Evolutionary conservation across 2,888 invertebrate species (phyloP).

Genomic region (Dilophus febrilis): DNA sequence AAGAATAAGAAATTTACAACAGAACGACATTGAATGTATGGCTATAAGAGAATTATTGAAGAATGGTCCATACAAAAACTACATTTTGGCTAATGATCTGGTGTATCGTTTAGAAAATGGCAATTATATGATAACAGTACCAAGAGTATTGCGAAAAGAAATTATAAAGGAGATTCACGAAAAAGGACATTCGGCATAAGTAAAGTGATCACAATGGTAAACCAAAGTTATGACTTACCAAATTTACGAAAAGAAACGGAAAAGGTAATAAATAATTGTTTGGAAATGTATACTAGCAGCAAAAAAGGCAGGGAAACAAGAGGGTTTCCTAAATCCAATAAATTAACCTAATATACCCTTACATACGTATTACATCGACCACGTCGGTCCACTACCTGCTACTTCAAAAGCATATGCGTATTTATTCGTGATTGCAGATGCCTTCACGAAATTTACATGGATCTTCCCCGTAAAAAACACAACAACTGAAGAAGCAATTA

Average conservation of each 20-base stretch:
- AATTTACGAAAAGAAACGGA: conserved; percentile 5
- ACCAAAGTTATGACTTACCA: background rate
- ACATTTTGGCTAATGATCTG: conserved; percentile 3
- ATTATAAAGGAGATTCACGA: conserved; percentile 20
- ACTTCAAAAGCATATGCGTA: conserved; percentile 19
- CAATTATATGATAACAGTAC: conserved; percentile 17
- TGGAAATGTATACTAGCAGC: conserved; percentile 10
- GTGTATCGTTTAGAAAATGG: conserved; percentile 7
- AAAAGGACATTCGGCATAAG: conserved; percentile 19
- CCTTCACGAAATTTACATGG: conserved; percentile 22
- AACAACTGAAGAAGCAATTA: conserved; percentile 16
- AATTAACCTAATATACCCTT: conserved; percentile 18
- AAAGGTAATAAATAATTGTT: conserved; percentile 6
- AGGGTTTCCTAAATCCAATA: conserved; percentile 18
- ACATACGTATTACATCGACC: conserved; percentile 19
- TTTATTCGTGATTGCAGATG: conserved; percentile 19
- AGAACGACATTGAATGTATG: conserved; percentile 6
- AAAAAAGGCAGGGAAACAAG: conserved; percentile 17
- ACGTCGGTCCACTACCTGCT: conserved; percentile 18
- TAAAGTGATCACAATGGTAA: conserved; percentile 17
- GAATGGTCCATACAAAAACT: background rate
- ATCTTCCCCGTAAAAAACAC: conserved; percentile 18
- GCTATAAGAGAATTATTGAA: conserved; percentile 12
- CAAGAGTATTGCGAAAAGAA: conserved; percentile 19
- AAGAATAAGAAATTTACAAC: background rate